Evolutionary conservation across 1,140 invertebrate species (phyloP).

Genomic region (Ptiloglossa arizonensis): DNA sequence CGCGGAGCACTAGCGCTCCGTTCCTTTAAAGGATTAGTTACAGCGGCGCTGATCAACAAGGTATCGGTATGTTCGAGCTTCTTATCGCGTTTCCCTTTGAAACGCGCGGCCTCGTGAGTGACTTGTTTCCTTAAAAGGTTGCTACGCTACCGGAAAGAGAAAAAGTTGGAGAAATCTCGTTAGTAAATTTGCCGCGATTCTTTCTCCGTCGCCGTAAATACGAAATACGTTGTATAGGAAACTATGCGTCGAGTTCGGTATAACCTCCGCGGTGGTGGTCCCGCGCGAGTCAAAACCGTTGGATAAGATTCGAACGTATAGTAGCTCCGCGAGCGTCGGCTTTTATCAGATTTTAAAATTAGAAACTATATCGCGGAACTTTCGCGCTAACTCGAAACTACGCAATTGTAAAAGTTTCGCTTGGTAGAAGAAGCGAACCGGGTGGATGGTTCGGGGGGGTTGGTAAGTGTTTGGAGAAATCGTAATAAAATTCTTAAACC

Average conservation of each 20-base stretch:
- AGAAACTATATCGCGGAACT: conserved; percentile 31
- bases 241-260: neutral
- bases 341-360: conserved; percentile 41
- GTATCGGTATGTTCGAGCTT: conserved; percentile 19
- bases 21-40: conserved; percentile 39
- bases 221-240: neutral
- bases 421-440: conserved; percentile 22
- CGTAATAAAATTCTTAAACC: conserved; percentile 71
- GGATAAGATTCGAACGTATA: neutral
- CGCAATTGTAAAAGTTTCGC: conserved; percentile 63
- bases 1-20: neutral
- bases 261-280: neutral
- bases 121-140: conserved; percentile 23
- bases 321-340: neutral
- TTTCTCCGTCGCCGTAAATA: neutral
- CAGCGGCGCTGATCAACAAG: conserved; percentile 34
- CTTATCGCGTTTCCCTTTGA: conserved; percentile 17
- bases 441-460: too few relatives aligned
- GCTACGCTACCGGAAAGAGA: neutral
- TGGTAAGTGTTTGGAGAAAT: conserved; percentile 48
- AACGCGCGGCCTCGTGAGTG: neutral
- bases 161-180: conserved; percentile 6
- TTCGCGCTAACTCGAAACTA: conserved; percentile 35
- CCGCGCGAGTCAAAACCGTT: neutral
- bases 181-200: conserved; percentile 8